Base-by-base conservation (phyloP, 2,797 vertebrate genomes). In the Phalloptychus januarius region DNA sequence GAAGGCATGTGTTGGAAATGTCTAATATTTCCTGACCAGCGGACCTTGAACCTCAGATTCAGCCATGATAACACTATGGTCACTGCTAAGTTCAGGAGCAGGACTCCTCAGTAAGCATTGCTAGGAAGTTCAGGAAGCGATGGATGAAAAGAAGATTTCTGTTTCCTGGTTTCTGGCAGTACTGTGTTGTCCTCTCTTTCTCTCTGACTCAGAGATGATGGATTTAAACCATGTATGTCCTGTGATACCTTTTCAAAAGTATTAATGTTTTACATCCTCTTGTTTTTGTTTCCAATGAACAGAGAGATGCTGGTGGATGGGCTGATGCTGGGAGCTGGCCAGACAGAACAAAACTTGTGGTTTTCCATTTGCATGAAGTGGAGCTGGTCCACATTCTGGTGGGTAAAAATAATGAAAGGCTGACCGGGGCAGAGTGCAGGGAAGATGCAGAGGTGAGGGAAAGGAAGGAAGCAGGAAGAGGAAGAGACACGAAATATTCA, bases 301-400 rank as follows among this genome's bases (percentile, higher is more conserved):
- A 3, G 72, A 83, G 72, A 83, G 79, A 82, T 77, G 76, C 58
- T 72, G 77, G 67, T 54, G 86, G 79, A 38, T 58, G 90, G 95
- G 94, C 94, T 63, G 23, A 71, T 72, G 20, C 95, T 97, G 97
- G 96, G 93, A 81, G 88, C 88, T 82, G 94, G 96, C 95, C 94
- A 96, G 93, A 86, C 92, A 95, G 93, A 95, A 93, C 94, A 96
- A 95, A 96, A 95, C 84, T 93, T 96, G 97, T 93, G 97, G 96
- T 93, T 96, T 95, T 95, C 92, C 95, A 84, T 95, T 97, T 92
- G 94, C 96, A 97, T 97, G 97, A 96, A 96, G 95, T 96, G 96
- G 96, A 96, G 82, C 78, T 77, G 85, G 79, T 97, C 97, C 97
- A 97, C 94, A 93, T 91, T 90, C 94, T 96, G 94, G 96, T 96